These are phyloP conservation scores for Willowsia nigromaculata DNA, from an alignment of 2,888 invertebrate genomes.

Conservation along the genomic window DNA sequence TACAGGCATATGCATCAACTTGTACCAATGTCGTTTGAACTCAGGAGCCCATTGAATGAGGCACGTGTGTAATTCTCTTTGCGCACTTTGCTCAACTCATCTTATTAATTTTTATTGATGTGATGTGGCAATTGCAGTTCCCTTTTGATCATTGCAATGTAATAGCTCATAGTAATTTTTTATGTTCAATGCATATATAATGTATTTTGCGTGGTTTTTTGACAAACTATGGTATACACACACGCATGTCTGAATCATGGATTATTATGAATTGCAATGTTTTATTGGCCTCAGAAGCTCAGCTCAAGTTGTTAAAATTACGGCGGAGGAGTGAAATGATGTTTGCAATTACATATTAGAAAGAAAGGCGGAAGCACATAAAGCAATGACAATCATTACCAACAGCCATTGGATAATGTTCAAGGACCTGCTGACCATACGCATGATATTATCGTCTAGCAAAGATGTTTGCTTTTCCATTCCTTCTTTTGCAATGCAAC, in stretches of 20 bases:
- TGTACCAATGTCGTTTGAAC: background rate
- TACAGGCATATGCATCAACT: background rate
- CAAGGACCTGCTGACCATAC: background rate
- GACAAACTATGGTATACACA: too few species aligned
- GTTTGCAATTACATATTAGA: background rate
- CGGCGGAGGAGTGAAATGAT: background rate
- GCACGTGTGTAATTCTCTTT: background rate
- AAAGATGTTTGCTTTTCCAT: background rate
- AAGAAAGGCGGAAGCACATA: conserved; percentile 21
- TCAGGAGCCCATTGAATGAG: background rate
- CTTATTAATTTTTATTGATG: background rate
- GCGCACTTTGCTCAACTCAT: background rate
- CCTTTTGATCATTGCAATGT: too few species aligned
- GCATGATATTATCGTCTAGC: background rate
- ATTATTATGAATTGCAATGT: too few species aligned
- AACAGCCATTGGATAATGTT: background rate
- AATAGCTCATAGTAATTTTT: too few species aligned
- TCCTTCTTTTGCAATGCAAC: background rate
- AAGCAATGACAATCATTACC: background rate
- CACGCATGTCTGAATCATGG: too few species aligned
- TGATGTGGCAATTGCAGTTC: background rate
- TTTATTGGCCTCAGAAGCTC: background rate
- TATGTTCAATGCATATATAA: too few species aligned
- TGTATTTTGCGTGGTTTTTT: too few species aligned
- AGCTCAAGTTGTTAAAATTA: background rate